Evolutionary conservation across 2,113 vertebrate genomes (phyloP).

Genomic region (Pelodiscus sinensis): DNA sequence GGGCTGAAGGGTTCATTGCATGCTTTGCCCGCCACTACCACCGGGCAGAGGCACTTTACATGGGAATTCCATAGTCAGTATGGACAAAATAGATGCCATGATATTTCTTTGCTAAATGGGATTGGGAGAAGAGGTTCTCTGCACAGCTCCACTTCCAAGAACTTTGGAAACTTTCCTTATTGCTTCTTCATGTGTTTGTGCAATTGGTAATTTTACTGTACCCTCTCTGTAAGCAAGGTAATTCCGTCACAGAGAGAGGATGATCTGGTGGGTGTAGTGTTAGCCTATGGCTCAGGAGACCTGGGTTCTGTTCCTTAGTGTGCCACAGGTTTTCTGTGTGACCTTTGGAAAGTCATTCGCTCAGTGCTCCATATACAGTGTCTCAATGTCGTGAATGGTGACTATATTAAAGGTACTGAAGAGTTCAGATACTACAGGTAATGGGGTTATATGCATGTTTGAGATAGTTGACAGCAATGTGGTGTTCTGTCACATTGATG

Average conservation of each 20-base stretch:
- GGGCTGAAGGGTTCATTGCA: background rate
- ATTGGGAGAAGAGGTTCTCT: background rate
- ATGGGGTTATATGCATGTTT: constrained; percentile 4
- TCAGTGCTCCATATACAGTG: background rate
- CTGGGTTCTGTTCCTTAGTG: background rate
- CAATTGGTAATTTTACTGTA: background rate
- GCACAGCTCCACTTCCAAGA: background rate
- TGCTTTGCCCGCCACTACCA: too few species aligned
- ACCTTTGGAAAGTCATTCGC: background rate
- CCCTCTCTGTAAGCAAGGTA: background rate
- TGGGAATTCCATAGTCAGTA: background rate
- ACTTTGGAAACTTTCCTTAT: background rate
- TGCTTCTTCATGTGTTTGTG: background rate
- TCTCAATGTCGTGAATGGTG: background rate
- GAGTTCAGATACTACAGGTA: background rate
- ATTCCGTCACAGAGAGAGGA: background rate
- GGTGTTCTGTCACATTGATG: too few species aligned
- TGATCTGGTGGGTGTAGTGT: background rate
- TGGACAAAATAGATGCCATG: background rate
- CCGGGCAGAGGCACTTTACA: background rate
- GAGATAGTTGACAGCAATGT: background rate
- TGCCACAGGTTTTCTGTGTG: background rate
- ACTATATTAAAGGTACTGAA: background rate
- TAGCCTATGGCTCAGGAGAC: background rate
- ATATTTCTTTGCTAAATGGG: background rate